Evolutionary conservation across 2,888 invertebrate genomes (phyloP).

Genomic region (Chloroclystis v-ata): DNA sequence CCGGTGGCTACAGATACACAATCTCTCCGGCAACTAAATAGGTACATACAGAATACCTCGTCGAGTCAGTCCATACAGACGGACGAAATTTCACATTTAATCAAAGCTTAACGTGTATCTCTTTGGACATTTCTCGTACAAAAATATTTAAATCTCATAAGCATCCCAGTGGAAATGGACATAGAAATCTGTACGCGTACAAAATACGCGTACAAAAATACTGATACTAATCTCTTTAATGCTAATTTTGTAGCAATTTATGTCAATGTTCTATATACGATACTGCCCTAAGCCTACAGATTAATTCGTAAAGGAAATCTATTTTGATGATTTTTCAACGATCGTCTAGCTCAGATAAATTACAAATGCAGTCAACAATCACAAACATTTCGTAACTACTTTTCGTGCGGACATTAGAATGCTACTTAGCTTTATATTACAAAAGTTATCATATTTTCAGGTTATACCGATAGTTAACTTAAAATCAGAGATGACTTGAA

Average conservation of each 20-base stretch:
- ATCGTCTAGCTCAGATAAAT: neutral
- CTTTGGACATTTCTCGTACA: constrained; percentile 17
- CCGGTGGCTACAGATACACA: too few relatives aligned
- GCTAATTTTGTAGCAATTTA: neutral
- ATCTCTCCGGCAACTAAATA: too few relatives aligned
- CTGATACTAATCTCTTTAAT: neutral
- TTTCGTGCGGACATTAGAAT: constrained; percentile 1
- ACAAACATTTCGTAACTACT: constrained; percentile 16
- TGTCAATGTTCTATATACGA: neutral
- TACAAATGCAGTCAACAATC: constrained; percentile 12
- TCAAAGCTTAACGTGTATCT: constrained; percentile 13
- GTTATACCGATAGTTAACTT: too few relatives aligned
- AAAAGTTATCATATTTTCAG: too few relatives aligned
- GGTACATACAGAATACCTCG: constrained; percentile 1
- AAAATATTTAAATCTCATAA: constrained; percentile 20
- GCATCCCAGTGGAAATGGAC: constrained; percentile 4
- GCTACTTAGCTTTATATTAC: too few relatives aligned
- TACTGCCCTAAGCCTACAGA: constrained; percentile 3
- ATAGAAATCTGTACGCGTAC: constrained; percentile 1
- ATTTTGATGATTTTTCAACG: neutral
- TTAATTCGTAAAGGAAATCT: constrained; percentile 13
- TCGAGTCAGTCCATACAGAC: constrained; percentile 7
- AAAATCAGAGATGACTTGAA: too few relatives aligned
- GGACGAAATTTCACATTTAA: constrained; percentile 6
- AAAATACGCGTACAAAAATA: neutral